Conservation (phyloP, 2,888 invertebrate genomes). For the Epinotia brunnichana region DNA sequence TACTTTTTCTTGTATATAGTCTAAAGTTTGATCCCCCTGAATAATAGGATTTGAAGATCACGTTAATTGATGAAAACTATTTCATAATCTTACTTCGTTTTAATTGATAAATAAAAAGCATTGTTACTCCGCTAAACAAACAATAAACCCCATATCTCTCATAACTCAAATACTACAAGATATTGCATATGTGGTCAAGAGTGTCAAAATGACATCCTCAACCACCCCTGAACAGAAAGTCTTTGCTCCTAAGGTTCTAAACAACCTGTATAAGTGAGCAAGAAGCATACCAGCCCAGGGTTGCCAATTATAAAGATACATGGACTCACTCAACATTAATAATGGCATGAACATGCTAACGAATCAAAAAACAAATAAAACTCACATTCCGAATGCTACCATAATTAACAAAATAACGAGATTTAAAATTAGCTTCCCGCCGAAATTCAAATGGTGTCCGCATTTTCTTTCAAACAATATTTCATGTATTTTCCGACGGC, state of each 20-base stretch:
- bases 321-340: not conserved
- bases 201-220: too few relatives aligned
- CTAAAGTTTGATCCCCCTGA: too few relatives aligned
- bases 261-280: not conserved
- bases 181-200: not conserved
- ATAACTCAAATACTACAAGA: too few relatives aligned
- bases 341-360: not conserved
- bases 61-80: too few relatives aligned
- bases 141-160: too few relatives aligned
- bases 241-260: not conserved
- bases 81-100: too few relatives aligned
- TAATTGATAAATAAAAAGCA: too few relatives aligned
- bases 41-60: too few relatives aligned
- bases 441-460: not conserved
- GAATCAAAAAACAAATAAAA: not conserved
- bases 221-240: not conserved
- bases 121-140: too few relatives aligned
- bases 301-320: not conserved
- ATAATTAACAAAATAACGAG: constrained; percentile 21
- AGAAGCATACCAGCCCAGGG: not conserved
- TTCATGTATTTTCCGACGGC: constrained; percentile 17
- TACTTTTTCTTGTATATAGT: too few relatives aligned
- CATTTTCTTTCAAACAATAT: constrained; percentile 14
- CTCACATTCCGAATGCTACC: not conserved
- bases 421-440: constrained; percentile 2